Base-by-base conservation (phyloP, 1,140 invertebrate species). In the Littorina saxatilis region DNA sequence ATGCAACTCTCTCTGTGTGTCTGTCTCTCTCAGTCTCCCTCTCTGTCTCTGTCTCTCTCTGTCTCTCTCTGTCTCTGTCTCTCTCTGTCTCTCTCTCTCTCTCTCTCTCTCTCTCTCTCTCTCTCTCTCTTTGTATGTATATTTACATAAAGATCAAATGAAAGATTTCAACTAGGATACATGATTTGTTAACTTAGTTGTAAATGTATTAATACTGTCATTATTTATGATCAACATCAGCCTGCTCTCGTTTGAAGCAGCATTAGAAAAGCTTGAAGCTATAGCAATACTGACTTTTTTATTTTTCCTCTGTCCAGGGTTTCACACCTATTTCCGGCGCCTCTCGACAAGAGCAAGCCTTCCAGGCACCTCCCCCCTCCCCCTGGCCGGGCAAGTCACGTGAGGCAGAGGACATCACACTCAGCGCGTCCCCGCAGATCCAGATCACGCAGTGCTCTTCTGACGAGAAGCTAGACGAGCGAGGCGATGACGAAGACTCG, bases 371-470 rank as follows among this genome's bases (percentile, higher is more conserved):
- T 0, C 27, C 72, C 61, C 23, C 80, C 0, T 66, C 68, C 13
- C 43, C 61, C n/a, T 76, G 82, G 72, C 37, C 29, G 0, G 58
- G 73, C 23, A 83, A 63, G 47, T 84, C 80, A 23, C 82, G 81
- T 43, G 83, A 86, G 66, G 85, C 85, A 11, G 85, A 86, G 40
- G 83, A 86, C 70, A 70, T 78, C n/a, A 43, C 17, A 43, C 50
- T 29, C 0, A 17, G 17, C 37, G 9, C 52, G 20, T 79, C 76
- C 20, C 81, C 75, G n/a, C 37, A 43, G 61, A 79, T 73, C 50
- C 66, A 68, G 29, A 47, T 79, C 32, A 74, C 75, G 11, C 32
- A 40, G 2, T 82, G 76, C 52, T 79, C 75, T 37, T 82, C 81
- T 1, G 81, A 61, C 20, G 75, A 82, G 39, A 61, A 55, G 37